A percentile compares a stretch with the other conserved stretches of the same genome.
These are phyloP conservation scores for Antedon mediterranea DNA, from an alignment of 53 echinoderm and acorn worm genomes.

Conservation along the genomic window DNA sequence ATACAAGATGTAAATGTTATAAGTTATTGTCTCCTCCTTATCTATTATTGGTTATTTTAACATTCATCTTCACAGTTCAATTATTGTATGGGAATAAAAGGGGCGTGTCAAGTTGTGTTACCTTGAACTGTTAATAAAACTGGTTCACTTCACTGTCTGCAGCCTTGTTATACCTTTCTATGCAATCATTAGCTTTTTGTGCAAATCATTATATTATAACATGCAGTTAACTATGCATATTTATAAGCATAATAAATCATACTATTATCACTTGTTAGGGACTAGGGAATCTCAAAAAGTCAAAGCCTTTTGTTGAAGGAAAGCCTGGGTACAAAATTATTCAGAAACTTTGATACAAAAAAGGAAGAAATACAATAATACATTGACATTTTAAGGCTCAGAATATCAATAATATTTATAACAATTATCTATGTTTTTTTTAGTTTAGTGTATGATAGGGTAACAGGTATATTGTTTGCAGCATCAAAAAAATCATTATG, in stretches of 20 bases:
- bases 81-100: background rate
- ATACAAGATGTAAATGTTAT: too few species aligned
- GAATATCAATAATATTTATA: too few species aligned
- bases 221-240: background rate
- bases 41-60: background rate
- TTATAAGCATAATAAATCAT: background rate
- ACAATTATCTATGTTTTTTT: too few species aligned
- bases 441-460: too few species aligned
- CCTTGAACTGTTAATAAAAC: background rate
- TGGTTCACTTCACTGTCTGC: background rate
- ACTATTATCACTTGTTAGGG: background rate
- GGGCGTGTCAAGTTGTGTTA: background rate
- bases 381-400: too few species aligned
- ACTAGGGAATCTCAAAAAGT: background rate
- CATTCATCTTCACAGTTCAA: background rate
- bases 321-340: too few species aligned
- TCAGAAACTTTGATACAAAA: too few species aligned
- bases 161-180: background rate
- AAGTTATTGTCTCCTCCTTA: background rate
- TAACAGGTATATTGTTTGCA: too few species aligned
- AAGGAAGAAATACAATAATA: too few species aligned
- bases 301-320: too few species aligned
- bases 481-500: too few species aligned
- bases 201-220: background rate
- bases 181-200: background rate